A percentile compares a stretch with the other conserved stretches of the same genome.
Conservation (phyloP, 37 sponge, comb jelly and placozoan species). For the Aplysina aerophoba region DNA sequence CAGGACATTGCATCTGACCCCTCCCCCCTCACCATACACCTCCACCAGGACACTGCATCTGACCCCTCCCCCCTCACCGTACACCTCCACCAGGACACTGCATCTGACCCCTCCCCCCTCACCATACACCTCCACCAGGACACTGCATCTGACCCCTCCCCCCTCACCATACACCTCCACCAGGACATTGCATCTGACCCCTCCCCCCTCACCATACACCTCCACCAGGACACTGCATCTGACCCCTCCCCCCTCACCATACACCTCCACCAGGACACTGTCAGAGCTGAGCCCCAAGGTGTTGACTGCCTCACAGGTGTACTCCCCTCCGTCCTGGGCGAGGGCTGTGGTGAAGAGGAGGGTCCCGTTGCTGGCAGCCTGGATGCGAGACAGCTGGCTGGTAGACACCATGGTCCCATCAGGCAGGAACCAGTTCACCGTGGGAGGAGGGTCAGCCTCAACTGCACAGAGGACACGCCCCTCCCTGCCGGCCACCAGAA, state of each 20-base stretch:
- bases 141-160: too few species aligned
- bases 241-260: neutral
- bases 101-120: too few species aligned
- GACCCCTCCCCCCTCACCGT: too few species aligned
- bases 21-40: too few species aligned
- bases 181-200: too few species aligned
- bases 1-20: too few species aligned
- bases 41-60: too few species aligned
- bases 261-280: conserved; percentile 2
- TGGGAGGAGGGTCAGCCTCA: conserved; percentile 55
- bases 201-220: neutral
- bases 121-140: too few species aligned
- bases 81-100: too few species aligned
- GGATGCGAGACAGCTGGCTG: neutral
- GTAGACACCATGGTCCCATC: neutral
- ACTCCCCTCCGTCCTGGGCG: conserved; percentile 38
- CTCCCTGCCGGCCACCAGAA: neutral
- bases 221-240: neutral
- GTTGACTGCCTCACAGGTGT: conserved; percentile 49
- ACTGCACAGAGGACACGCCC: conserved; percentile 19
- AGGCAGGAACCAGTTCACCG: conserved; percentile 46
- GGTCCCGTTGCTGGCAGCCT: conserved; percentile 28
- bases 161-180: too few species aligned
- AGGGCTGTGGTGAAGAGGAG: conserved; percentile 14
- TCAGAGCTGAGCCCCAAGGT: neutral